Evolutionary conservation across 2,113 vertebrate genomes (phyloP).

Genomic region (Columba janthina): DNA sequence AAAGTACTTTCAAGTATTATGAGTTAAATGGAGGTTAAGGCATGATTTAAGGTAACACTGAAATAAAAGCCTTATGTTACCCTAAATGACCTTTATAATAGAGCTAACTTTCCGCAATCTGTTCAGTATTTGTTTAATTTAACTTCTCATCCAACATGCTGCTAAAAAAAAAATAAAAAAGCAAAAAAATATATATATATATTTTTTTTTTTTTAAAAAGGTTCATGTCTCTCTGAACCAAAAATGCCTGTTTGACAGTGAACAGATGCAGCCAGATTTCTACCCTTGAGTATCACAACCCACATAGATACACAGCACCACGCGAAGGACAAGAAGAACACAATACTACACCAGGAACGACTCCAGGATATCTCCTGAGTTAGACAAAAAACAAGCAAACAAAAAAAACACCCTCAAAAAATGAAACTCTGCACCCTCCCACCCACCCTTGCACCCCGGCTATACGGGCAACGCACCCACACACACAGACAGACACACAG

Average conservation of each 20-base stretch:
- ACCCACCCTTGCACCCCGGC: not conserved
- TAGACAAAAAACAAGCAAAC: not conserved
- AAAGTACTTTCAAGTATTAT: slow-evolving; percentile 40
- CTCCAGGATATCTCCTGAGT: not conserved
- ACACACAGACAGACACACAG: not conserved
- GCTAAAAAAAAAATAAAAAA: not conserved
- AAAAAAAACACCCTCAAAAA: not conserved
- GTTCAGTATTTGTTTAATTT: not conserved
- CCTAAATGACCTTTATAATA: not conserved
- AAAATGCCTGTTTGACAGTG: not conserved
- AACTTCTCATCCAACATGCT: not conserved
- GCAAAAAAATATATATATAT: not conserved
- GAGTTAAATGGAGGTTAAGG: not conserved
- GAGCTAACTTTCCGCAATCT: not conserved
- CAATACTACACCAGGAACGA: not conserved
- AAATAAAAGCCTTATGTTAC: not conserved
- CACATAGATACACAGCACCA: not conserved
- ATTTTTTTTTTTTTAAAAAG: not conserved
- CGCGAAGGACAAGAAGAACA: not conserved
- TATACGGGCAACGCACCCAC: not conserved
- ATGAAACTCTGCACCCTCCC: not conserved
- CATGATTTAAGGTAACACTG: slow-evolving; percentile 14
- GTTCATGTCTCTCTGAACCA: not conserved
- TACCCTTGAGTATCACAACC: not conserved
- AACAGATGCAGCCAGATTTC: not conserved